Percentiles rank a stretch among this genome's conserved stretches.
Conservation (phyloP, 2,888 invertebrate genomes). For the Diabrotica balteata region DNA sequence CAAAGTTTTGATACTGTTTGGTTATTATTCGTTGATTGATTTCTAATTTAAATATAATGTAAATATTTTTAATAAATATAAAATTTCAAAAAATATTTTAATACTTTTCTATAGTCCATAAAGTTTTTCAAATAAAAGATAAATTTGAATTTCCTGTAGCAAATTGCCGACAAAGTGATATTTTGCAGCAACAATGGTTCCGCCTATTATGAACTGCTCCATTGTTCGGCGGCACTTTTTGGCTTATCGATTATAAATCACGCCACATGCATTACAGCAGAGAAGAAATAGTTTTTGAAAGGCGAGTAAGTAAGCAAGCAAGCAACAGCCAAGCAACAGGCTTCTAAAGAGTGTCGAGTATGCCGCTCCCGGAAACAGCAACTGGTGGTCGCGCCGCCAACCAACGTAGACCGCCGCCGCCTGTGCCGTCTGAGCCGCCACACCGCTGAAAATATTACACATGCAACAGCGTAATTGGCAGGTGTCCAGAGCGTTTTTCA, state of each 20-base stretch:
- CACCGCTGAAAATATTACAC: slow-evolving; percentile 56
- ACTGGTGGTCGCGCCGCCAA: slow-evolving; percentile 44
- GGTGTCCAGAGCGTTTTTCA: slow-evolving; percentile 47
- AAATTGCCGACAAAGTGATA: background rate
- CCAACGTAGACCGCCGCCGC: slow-evolving; percentile 24
- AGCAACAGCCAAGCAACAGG: slow-evolving; percentile 26
- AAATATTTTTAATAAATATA: too few species aligned
- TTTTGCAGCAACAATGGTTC: background rate
- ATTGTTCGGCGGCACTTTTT: background rate
- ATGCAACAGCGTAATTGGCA: slow-evolving; percentile 60
- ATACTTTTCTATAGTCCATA: too few species aligned
- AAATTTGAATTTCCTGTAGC: too few species aligned
- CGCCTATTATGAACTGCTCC: background rate
- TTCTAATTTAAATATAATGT: too few species aligned
- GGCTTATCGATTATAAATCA: background rate
- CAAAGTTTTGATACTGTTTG: too few species aligned
- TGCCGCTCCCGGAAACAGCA: slow-evolving; percentile 35
- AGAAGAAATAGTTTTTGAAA: slow-evolving; percentile 23
- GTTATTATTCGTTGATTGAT: too few species aligned
- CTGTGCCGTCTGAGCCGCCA: slow-evolving; percentile 22
- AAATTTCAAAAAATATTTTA: too few species aligned
- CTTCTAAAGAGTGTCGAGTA: slow-evolving; percentile 26
- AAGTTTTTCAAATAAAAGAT: too few species aligned
- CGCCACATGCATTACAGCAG: background rate
- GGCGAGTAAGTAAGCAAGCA: slow-evolving; percentile 18